Percentiles rank a stretch among this genome's conserved stretches.
phyloP scores from a whole-genome alignment of 1,140 invertebrate genomes.

The Drosophila rufa region DNA sequence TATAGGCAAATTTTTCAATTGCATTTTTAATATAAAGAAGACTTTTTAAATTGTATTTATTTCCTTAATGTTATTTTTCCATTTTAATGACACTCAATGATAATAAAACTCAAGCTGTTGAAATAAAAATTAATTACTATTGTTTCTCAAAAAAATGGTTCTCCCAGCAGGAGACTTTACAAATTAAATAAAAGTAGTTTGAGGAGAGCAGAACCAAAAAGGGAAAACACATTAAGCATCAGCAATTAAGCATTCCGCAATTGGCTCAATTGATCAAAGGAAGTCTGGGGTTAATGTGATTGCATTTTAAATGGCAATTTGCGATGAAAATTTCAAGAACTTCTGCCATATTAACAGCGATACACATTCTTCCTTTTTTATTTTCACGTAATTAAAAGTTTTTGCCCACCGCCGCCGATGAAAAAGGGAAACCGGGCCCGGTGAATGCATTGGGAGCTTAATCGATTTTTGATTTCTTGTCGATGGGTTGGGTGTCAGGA shows the following conservation, averaged over 20 bases:
- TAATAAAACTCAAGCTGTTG: not conserved
- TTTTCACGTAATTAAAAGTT: conserved; percentile 69
- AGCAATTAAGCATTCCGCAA: conserved; percentile 52
- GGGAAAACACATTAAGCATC: conserved; percentile 37
- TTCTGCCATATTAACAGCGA: conserved; percentile 56
- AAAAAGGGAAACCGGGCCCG: conserved; percentile 19
- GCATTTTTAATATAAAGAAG: too few species aligned
- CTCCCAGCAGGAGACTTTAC: conserved; percentile 2
- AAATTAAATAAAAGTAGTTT: conserved; percentile 26
- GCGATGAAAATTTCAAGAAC: conserved; percentile 34
- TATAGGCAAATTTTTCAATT: too few species aligned
- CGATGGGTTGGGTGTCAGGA: conserved; percentile 55
- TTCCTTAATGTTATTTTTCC: too few species aligned
- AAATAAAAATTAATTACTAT: not conserved
- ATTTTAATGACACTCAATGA: not conserved
- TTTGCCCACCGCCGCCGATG: conserved; percentile 29
- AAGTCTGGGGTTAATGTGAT: conserved; percentile 44
- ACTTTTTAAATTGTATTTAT: not conserved
- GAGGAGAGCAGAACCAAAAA: not conserved
- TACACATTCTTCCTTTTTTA: conserved; percentile 21
- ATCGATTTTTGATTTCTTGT: conserved; percentile 80
- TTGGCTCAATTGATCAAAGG: conserved; percentile 52
- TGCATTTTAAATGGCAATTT: conserved; percentile 51
- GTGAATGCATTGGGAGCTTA: conserved; percentile 47
- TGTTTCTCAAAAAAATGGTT: not conserved